Percentiles rank a stretch among this genome's conserved stretches.
Conservation (phyloP, 2,888 invertebrate species). For the Nemotelus pantherinus region DNA sequence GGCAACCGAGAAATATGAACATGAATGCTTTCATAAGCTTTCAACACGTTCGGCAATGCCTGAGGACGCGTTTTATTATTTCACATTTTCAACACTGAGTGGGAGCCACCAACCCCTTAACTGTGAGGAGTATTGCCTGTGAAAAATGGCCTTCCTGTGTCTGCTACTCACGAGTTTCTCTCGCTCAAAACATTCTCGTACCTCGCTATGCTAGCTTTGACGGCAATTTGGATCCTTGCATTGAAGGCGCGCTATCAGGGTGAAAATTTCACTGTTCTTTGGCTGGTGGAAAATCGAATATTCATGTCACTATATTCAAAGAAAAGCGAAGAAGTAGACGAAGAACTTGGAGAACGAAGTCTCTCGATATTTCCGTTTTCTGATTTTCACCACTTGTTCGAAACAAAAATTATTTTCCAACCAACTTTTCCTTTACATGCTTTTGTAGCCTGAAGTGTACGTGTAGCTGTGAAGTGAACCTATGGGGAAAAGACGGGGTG, state of each 20-base stretch:
- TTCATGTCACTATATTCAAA: constrained; percentile 35
- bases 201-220: too few species aligned
- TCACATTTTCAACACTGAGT: constrained; percentile 39
- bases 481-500: not conserved
- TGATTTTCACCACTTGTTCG: constrained; percentile 41
- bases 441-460: not conserved
- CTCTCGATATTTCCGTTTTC: constrained; percentile 31
- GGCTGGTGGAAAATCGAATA: constrained; percentile 35
- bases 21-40: constrained; percentile 43
- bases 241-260: too few species aligned
- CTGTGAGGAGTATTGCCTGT: not conserved
- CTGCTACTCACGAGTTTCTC: not conserved
- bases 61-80: constrained; percentile 40
- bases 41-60: constrained; percentile 33
- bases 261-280: not conserved
- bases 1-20: constrained; percentile 37
- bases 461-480: not conserved
- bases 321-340: not conserved
- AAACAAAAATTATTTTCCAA: constrained; percentile 39
- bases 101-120: not conserved
- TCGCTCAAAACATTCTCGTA: not conserved
- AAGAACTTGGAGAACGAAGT: not conserved
- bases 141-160: not conserved
- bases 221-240: too few species aligned
- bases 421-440: constrained; percentile 27